A percentile compares a stretch with the other conserved stretches of the same genome.
These are phyloP conservation scores for Pipistrellus pygmaeus DNA, from an alignment of 2,797 vertebrate genomes.

Conservation along the genomic window DNA sequence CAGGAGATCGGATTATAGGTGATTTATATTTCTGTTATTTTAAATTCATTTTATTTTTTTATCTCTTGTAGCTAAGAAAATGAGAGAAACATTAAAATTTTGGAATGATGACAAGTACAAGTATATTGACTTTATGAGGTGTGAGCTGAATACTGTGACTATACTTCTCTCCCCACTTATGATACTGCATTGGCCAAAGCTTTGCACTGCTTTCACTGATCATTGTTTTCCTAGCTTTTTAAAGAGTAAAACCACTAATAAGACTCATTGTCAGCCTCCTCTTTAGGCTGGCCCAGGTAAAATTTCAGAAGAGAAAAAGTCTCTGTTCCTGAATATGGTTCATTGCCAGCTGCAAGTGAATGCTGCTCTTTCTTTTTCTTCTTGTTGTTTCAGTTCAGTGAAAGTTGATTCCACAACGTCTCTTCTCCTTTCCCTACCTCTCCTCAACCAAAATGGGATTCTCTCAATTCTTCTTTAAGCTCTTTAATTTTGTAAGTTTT, in stretches of 20 bases:
- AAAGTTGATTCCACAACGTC: neutral
- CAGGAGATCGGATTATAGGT: neutral
- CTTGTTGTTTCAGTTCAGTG: neutral
- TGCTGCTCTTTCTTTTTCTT: neutral
- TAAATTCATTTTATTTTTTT: conserved; percentile 6
- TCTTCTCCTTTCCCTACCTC: neutral
- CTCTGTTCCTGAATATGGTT: neutral
- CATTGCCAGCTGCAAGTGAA: neutral
- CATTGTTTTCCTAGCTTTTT: neutral
- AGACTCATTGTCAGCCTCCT: neutral
- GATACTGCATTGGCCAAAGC: neutral
- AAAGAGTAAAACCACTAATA: neutral
- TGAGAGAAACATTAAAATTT: neutral
- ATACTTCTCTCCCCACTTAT: neutral
- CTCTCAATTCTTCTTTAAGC: neutral
- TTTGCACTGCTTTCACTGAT: neutral
- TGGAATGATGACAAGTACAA: neutral
- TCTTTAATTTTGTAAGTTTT: neutral
- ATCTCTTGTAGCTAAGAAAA: neutral
- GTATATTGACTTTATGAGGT: neutral
- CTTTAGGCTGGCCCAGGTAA: neutral
- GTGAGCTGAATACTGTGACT: neutral
- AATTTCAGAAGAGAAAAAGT: neutral
- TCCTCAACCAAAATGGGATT: neutral
- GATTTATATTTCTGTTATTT: neutral